Evolutionary conservation across 37 sponge, comb jelly and placozoan species (phyloP).

Genomic region (Lycopodina hypogea): DNA sequence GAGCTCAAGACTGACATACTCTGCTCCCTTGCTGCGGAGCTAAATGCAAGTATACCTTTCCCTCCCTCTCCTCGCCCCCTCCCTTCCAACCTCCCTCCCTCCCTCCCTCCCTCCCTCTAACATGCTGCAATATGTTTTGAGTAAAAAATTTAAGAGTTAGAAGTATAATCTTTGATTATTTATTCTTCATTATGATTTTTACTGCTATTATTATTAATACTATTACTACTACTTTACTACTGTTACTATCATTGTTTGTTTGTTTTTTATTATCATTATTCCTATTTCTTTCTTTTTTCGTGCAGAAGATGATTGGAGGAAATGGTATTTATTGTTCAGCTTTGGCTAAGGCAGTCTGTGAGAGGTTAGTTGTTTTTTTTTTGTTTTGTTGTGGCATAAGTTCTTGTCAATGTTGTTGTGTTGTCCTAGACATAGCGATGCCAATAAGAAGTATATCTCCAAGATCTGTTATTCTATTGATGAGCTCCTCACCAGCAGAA

Average conservation of each 20-base stretch:
- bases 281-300: neutral
- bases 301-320: slow-evolving; percentile 11
- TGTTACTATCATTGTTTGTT: no score
- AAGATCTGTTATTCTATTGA: slow-evolving; percentile 49
- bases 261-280: no score
- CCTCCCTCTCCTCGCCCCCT: neutral
- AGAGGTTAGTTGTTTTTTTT: slow-evolving; percentile 2
- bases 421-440: neutral
- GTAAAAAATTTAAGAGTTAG: no score
- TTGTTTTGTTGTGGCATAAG: neutral
- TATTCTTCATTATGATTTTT: no score
- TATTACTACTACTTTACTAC: no score
- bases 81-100: neutral
- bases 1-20: slow-evolving; percentile 63
- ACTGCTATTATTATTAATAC: no score
- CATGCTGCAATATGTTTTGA: no score
- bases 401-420: neutral
- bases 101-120: neutral
- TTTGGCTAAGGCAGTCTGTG: slow-evolving; percentile 20
- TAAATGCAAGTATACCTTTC: slow-evolving; percentile 47
- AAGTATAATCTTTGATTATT: no score
- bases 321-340: slow-evolving; percentile 14
- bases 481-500: slow-evolving; percentile 10
- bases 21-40: slow-evolving; percentile 45
- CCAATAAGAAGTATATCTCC: slow-evolving; percentile 50